A percentile compares a stretch with the other conserved stretches of the same genome.
Conservation (phyloP, 2,888 invertebrate species). For the Lissocephala sabroskyi region DNA sequence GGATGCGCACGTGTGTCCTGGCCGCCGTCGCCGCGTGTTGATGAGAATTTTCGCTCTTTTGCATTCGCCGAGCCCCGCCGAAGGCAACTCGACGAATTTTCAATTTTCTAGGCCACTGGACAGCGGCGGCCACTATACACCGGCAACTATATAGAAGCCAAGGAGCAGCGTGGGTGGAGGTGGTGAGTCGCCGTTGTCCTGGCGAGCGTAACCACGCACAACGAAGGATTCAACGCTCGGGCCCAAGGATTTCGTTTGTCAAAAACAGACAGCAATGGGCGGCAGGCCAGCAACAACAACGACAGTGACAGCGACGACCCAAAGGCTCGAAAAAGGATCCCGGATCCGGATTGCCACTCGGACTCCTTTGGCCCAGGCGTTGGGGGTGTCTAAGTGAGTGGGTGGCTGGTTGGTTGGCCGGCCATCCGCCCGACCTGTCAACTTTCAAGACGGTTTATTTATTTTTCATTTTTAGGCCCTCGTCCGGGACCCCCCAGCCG, state of each 20-base stretch:
- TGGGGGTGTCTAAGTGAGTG: slow-evolving; percentile 1
- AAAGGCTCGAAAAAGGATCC: not conserved
- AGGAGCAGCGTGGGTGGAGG: slow-evolving; percentile 30
- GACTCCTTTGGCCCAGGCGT: too few species aligned
- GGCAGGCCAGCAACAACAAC: slow-evolving; percentile 14
- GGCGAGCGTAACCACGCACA: slow-evolving; percentile 61
- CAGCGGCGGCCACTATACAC: slow-evolving; percentile 22
- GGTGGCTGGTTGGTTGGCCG: not conserved
- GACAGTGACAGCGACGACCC: not conserved
- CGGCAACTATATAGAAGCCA: slow-evolving; percentile 19
- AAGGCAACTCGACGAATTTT: slow-evolving; percentile 29
- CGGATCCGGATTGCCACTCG: too few species aligned
- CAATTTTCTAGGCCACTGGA: slow-evolving; percentile 62
- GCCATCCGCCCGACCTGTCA: slow-evolving; percentile 35
- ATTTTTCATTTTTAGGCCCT: slow-evolving; percentile 45
- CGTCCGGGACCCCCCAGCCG: not conserved
- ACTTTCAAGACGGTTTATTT: slow-evolving; percentile 52
- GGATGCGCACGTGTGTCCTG: slow-evolving; percentile 31
- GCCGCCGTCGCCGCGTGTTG: slow-evolving; percentile 29
- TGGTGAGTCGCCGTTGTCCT: slow-evolving; percentile 58
- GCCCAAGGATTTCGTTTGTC: slow-evolving; percentile 64
- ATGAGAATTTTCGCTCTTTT: slow-evolving; percentile 29
- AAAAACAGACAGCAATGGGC: slow-evolving; percentile 48
- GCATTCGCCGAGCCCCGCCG: slow-evolving; percentile 21
- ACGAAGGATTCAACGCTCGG: slow-evolving; percentile 40